Evolutionary conservation across 1,140 invertebrate species (phyloP).

Genomic region (Planococcus citri): DNA sequence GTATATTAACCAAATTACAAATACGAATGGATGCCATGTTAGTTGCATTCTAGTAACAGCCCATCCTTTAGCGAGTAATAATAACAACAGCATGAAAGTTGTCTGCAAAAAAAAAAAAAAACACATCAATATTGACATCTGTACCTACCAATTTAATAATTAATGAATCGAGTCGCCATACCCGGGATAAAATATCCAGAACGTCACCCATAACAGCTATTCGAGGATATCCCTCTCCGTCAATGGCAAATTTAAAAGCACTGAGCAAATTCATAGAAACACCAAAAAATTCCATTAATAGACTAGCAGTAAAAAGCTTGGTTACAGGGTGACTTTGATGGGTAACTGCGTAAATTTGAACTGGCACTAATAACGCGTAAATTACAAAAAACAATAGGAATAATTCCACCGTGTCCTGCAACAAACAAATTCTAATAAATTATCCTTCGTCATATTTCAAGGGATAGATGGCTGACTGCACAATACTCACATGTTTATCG

Average conservation of each 20-base stretch:
- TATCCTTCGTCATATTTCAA: too few relatives aligned
- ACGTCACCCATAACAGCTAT: constrained; percentile 78
- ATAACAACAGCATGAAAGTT: constrained; percentile 83
- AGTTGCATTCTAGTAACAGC: constrained; percentile 82
- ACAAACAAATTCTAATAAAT: constrained; percentile 29
- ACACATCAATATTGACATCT: neutral
- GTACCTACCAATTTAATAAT: too few relatives aligned
- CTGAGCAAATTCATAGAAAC: constrained; percentile 78
- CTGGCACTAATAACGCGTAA: constrained; percentile 71
- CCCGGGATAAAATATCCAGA: constrained; percentile 77
- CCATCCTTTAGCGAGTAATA: constrained; percentile 93
- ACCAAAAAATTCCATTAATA: constrained; percentile 72
- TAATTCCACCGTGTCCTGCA: constrained; percentile 75
- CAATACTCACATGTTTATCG: constrained; percentile 56
- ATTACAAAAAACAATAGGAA: constrained; percentile 82
- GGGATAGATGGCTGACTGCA: constrained; percentile 21
- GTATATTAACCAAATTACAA: constrained; percentile 84
- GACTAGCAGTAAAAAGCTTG: constrained; percentile 75
- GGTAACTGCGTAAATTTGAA: constrained; percentile 79
- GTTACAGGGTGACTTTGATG: constrained; percentile 81
- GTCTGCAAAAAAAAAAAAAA: constrained; percentile 65
- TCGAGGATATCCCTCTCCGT: constrained; percentile 71
- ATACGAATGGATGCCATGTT: constrained; percentile 69
- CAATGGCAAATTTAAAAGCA: constrained; percentile 73
- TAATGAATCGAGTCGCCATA: too few relatives aligned